phyloP scores from a whole-genome alignment of 2,888 invertebrate species.

The Pimpla rufipes region DNA sequence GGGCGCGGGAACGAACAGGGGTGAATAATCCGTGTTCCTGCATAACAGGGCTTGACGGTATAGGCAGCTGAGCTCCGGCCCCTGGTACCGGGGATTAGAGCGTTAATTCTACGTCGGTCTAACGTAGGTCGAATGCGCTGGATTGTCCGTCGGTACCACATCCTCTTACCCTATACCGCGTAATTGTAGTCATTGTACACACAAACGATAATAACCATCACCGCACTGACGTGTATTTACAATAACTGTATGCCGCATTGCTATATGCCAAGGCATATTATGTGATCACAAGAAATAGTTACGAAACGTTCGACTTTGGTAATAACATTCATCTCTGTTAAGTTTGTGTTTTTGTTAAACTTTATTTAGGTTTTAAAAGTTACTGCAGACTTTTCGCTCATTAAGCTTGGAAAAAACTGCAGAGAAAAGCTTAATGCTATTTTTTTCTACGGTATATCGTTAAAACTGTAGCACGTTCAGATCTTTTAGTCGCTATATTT shows the following conservation, averaged over 20 bases:
- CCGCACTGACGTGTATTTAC: not conserved
- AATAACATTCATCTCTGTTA: too few relatives aligned
- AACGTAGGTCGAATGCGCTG: not conserved
- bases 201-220: not conserved
- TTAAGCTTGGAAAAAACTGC: too few relatives aligned
- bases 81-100: constrained; percentile 42
- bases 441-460: too few relatives aligned
- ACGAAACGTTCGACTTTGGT: not conserved
- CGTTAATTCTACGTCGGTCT: constrained; percentile 57
- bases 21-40: constrained; percentile 58
- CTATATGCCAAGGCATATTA: not conserved
- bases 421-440: too few relatives aligned
- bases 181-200: constrained; percentile 12
- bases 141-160: not conserved
- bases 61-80: constrained; percentile 17
- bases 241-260: not conserved
- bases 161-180: constrained; percentile 5
- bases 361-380: too few relatives aligned
- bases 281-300: not conserved
- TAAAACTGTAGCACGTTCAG: too few relatives aligned
- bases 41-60: constrained; percentile 47
- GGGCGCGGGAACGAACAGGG: constrained; percentile 32
- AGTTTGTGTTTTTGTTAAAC: too few relatives aligned
- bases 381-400: too few relatives aligned
- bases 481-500: too few relatives aligned